These are phyloP conservation scores for Todiramphus chloris DNA, from an alignment of 2,113 vertebrate genomes.

Conservation along the genomic window DNA sequence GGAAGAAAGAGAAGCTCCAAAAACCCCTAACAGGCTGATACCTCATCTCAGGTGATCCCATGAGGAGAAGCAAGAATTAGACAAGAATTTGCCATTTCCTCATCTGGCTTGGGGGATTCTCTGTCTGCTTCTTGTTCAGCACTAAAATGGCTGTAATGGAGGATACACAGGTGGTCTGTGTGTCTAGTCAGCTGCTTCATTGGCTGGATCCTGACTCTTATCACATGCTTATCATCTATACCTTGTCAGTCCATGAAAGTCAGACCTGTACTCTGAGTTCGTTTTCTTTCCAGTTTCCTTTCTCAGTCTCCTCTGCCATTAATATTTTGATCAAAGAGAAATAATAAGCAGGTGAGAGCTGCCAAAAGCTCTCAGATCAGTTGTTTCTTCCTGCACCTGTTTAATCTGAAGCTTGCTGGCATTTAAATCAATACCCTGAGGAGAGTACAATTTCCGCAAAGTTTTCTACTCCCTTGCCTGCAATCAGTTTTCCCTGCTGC, in stretches of 20 bases:
- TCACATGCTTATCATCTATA: fast-evolving
- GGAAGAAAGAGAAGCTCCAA: neutral
- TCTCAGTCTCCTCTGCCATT: neutral
- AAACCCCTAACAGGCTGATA: neutral
- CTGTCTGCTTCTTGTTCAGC: neutral
- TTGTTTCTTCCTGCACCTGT: neutral
- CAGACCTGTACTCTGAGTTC: neutral
- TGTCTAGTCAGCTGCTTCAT: neutral
- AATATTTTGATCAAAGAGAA: conserved; percentile 20
- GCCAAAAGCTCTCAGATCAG: neutral
- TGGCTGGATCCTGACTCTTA: neutral
- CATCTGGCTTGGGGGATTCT: neutral
- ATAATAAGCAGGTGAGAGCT: neutral
- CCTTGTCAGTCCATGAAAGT: neutral
- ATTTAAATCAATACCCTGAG: neutral
- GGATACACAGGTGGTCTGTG: fast-evolving
- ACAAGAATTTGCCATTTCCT: neutral
- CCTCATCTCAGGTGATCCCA: neutral
- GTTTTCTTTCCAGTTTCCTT: neutral
- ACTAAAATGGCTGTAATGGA: neutral
- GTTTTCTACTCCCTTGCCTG: neutral
- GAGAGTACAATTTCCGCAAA: neutral
- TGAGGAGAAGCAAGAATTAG: neutral
- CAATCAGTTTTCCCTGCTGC: neutral
- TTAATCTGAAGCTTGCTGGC: neutral